Evolutionary conservation across 2,888 invertebrate genomes (phyloP).

Genomic region (Drosophila kuntzei): DNA sequence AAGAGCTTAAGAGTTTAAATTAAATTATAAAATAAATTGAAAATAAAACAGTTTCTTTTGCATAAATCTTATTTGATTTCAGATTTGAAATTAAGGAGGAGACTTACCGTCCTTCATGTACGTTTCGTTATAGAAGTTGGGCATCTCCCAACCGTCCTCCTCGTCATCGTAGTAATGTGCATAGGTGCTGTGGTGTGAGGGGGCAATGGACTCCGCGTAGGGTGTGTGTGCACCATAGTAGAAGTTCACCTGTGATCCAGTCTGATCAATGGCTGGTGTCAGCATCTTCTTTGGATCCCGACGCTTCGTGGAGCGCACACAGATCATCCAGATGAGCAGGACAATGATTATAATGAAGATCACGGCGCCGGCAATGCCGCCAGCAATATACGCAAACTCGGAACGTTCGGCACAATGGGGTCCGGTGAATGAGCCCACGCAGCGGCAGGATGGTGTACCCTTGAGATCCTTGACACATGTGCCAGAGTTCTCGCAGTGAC

Average conservation of each 20-base stretch:
- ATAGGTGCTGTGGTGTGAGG: conserved; percentile 97
- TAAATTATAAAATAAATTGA: too few species aligned
- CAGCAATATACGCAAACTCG: conserved; percentile 97
- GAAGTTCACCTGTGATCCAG: conserved; percentile 97
- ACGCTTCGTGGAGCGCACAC: conserved; percentile 94
- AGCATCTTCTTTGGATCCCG: conserved; percentile 96
- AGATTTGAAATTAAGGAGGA: background rate
- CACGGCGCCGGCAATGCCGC: conserved; percentile 97
- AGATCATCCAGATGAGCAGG: conserved; percentile 98
- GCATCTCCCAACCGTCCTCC: conserved; percentile 99
- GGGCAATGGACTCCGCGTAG: conserved; percentile 97
- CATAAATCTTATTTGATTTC: background rate
- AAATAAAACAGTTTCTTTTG: too few species aligned
- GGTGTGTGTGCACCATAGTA: conserved; percentile 98
- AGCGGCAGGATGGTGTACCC: conserved; percentile 94
- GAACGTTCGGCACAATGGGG: conserved; percentile 95
- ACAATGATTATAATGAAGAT: conserved; percentile 96
- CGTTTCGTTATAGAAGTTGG: conserved; percentile 97
- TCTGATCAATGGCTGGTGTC: conserved; percentile 95
- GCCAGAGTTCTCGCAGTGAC: conserved; percentile 96
- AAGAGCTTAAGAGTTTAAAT: too few species aligned
- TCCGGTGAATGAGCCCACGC: conserved; percentile 96
- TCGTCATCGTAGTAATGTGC: conserved; percentile 98
- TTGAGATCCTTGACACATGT: conserved; percentile 93
- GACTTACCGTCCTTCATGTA: conserved; percentile 94